Conservation (phyloP, 2,113 vertebrate species). For the Bambusicola thoracicus region DNA sequence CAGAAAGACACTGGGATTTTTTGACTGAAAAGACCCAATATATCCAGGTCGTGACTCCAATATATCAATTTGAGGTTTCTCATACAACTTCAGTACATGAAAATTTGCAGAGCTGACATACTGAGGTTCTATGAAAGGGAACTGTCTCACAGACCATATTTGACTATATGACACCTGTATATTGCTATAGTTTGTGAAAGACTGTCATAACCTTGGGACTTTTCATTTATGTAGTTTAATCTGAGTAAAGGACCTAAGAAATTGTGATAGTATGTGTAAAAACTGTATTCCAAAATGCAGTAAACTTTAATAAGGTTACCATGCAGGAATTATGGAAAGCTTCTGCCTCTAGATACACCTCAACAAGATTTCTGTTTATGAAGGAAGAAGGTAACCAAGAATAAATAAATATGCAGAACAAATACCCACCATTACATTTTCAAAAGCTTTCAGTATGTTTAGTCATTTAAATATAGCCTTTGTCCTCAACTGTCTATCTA, state of each 20-base stretch:
- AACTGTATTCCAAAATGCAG: not conserved
- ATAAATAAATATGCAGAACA: not conserved
- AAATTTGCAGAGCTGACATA: not conserved
- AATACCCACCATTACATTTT: not conserved
- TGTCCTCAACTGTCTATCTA: too few relatives aligned
- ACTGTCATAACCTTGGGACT: not conserved
- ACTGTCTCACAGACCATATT: not conserved
- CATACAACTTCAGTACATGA: not conserved
- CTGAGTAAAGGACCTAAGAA: not conserved
- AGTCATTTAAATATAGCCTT: not conserved
- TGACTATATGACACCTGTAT: not conserved
- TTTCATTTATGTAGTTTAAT: not conserved
- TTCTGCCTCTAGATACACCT: not conserved
- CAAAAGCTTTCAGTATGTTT: not conserved
- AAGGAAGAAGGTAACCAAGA: not conserved
- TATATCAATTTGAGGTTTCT: not conserved
- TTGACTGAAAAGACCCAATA: not conserved
- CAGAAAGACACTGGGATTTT: not conserved
- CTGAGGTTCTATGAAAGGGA: not conserved
- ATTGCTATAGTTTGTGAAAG: not conserved
- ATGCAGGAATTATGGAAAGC: not conserved
- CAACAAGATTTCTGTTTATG: not conserved
- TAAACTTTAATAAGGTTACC: not conserved
- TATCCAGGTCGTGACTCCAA: not conserved
- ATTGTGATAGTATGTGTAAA: not conserved